A percentile compares a stretch with the other conserved stretches of the same genome.
phyloP scores from a whole-genome alignment of 2,113 vertebrate species.

The Embiotoca jacksoni region DNA sequence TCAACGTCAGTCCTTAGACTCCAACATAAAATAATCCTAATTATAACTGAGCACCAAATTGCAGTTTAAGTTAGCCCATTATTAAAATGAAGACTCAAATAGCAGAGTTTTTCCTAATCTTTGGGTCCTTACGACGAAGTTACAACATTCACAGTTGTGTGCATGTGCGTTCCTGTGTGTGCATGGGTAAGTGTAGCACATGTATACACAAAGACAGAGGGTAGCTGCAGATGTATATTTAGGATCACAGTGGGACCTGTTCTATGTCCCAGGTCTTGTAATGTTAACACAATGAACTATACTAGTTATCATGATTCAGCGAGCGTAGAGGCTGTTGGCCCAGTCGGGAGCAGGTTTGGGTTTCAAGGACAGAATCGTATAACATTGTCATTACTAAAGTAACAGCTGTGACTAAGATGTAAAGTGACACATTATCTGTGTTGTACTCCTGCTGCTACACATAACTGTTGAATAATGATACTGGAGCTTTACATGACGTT shows the following conservation, averaged over 20 bases:
- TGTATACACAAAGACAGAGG: slow-evolving; percentile 1
- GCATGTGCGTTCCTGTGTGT: not conserved
- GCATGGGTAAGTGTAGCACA: not conserved
- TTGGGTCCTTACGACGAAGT: slow-evolving; percentile 8
- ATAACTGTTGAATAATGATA: slow-evolving; percentile 61
- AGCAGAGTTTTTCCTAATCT: not conserved
- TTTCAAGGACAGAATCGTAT: slow-evolving; percentile 74
- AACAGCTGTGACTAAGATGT: slow-evolving; percentile 71
- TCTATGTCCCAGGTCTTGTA: slow-evolving; percentile 26
- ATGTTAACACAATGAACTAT: slow-evolving; percentile 49
- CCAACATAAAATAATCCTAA: not conserved
- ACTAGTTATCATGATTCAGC: slow-evolving; percentile 61
- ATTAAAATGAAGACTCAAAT: not conserved
- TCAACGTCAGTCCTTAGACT: not conserved
- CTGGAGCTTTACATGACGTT: slow-evolving; percentile 51
- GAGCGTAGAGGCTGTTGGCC: slow-evolving; percentile 47
- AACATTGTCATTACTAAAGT: slow-evolving; percentile 72
- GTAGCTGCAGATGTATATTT: slow-evolving; percentile 49
- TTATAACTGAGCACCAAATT: not conserved
- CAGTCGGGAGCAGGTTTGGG: slow-evolving; percentile 45
- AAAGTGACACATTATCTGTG: slow-evolving; percentile 66
- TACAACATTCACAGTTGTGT: not conserved
- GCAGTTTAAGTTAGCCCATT: not conserved
- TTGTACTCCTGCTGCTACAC: slow-evolving; percentile 44
- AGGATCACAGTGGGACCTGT: slow-evolving; percentile 45